Evolutionary conservation across 2,113 vertebrate species (phyloP), one percentile per base, ranked within the genome.

Genomic region (Microtus richardsoni): DNA sequence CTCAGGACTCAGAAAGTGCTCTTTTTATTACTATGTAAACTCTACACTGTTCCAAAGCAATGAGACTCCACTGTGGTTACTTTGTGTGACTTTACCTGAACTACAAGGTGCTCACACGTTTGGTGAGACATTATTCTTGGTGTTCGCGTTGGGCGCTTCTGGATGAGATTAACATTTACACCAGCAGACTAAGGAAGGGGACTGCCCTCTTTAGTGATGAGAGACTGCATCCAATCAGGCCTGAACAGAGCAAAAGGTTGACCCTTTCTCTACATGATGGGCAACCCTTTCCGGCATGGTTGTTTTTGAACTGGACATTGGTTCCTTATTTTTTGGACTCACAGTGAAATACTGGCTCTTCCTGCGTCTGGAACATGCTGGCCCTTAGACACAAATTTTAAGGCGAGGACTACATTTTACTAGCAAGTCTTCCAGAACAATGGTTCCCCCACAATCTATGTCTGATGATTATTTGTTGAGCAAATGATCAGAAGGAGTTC

Each of bases 381-480:
- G 28, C 39, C 24, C 88, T 84, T 39, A 58, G 13, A 78, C 16
- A 44, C 36, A 24, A 24, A 49, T 49, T 49, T 10, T 49, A 11
- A 91, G 70, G 47, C n/a, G 74, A 88, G 17, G 7, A 66, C n/a
- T 70, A 13, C 9, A 7, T 80, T 84, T 91, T 36, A 60, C 2
- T 54, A 13, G 49, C 41, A 93, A 60, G 2, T 78, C 17, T 49
- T 75, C 70, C 86, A 66, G 44, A 82, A 95, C 10, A 74, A 64
- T 30, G n/a, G 54, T n/a, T 92, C 36, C 44, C 36, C 13, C 24
- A 68, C 30, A 88, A 86, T 54, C 70, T 36, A 84, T 26, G 41
- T n/a, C 89, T 49, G 91, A 73, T 52, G 77, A 95, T 92, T 80
- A 95, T 92, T 80, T 91, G 14, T 52, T 74, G 41, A 89, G 54